These are phyloP conservation scores for Mamestra configurata DNA, from an alignment of 1,140 invertebrate genomes.

Conservation along the genomic window DNA sequence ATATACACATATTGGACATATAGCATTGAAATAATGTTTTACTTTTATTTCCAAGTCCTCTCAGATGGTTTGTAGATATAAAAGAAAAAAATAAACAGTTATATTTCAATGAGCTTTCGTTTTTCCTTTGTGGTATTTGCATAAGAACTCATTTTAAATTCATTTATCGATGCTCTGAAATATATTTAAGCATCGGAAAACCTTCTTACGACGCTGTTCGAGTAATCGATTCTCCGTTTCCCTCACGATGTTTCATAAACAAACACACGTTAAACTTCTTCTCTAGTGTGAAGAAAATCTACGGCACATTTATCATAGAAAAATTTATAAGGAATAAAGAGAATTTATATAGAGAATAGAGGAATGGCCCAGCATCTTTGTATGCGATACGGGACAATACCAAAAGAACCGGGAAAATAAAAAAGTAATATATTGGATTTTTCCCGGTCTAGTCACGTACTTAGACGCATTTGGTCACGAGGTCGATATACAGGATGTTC, in stretches of 20 bases:
- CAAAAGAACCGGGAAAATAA: conserved; percentile 13
- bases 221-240: not conserved
- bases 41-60: no score
- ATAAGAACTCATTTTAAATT: not conserved
- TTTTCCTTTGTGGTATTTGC: not conserved
- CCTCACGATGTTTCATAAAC: not conserved
- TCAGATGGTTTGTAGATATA: no score
- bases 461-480: conserved; percentile 29
- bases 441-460: conserved; percentile 29
- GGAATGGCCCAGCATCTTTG: not conserved
- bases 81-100: not conserved
- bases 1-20: no score
- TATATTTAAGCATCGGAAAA: conserved; percentile 10
- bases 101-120: not conserved
- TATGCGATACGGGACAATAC: conserved; percentile 12
- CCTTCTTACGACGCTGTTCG: not conserved
- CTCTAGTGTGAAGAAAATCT: no score
- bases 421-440: conserved; percentile 38
- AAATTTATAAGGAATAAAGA: not conserved
- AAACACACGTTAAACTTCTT: not conserved
- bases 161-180: not conserved
- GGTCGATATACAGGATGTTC: not conserved
- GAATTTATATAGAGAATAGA: conserved; percentile 3
- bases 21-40: no score
- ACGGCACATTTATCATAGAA: not conserved